phyloP scores from a whole-genome alignment of 2,113 vertebrate species.

The Poicephalus meyeri region DNA sequence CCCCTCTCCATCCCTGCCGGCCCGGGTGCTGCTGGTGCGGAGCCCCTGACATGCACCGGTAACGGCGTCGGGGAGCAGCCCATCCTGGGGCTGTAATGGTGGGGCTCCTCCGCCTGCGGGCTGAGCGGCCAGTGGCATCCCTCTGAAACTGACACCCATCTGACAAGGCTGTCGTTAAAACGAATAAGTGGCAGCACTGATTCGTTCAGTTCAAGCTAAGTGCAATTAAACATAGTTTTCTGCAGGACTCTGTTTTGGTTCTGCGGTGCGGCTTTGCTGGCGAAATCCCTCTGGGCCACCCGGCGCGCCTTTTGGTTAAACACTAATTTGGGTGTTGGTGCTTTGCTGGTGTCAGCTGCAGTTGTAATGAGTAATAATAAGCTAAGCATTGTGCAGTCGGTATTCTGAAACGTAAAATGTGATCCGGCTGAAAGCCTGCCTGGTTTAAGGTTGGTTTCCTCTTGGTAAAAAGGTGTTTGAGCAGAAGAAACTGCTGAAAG shows the following conservation, averaged over 20 bases:
- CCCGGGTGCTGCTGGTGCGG: neutral
- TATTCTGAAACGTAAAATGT: neutral
- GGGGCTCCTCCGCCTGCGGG: neutral
- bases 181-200: accelerated
- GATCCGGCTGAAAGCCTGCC: neutral
- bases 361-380: neutral
- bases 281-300: neutral
- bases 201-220: neutral
- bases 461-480: neutral
- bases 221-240: neutral
- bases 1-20: too few relatives aligned
- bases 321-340: neutral
- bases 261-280: neutral
- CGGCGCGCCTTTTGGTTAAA: slow-evolving; percentile 15
- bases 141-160: neutral
- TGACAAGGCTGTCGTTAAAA: neutral
- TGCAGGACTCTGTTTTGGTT: neutral
- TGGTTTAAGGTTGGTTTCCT: neutral
- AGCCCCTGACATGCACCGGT: neutral
- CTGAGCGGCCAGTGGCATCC: neutral
- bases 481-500: neutral
- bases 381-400: neutral
- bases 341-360: neutral
- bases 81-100: accelerated
- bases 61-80: neutral